Conservation (phyloP, 2,888 invertebrate genomes). For the Trilocha varians region DNA sequence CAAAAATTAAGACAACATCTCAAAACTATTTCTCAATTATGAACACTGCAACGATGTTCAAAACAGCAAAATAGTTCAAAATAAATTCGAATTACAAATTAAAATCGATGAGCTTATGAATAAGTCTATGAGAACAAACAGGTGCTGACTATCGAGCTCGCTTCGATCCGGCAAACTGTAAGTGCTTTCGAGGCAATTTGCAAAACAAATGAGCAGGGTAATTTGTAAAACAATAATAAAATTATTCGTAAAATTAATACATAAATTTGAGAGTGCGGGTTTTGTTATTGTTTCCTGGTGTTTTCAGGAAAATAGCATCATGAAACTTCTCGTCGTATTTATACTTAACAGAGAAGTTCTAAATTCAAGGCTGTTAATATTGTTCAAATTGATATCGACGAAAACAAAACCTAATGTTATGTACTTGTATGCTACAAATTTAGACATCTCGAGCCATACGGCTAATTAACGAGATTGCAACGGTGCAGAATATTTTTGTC, state of each 20-base stretch:
- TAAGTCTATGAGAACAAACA: constrained; percentile 16
- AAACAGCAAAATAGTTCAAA: not conserved
- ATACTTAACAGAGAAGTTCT: too few relatives aligned
- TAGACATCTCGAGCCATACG: too few relatives aligned
- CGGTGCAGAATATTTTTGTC: too few relatives aligned
- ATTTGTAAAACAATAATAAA: not conserved
- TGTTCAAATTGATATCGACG: too few relatives aligned
- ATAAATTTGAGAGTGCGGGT: not conserved
- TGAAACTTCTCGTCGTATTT: too few relatives aligned
- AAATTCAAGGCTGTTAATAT: too few relatives aligned
- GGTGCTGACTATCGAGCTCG: constrained; percentile 24
- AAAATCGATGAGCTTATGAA: constrained; percentile 3
- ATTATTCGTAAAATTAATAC: constrained; percentile 3
- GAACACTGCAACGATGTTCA: too few relatives aligned
- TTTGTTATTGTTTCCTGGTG: not conserved
- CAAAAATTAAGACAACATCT: too few relatives aligned
- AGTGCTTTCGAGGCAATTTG: constrained; percentile 54
- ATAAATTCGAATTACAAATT: not conserved
- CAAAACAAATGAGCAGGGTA: constrained; percentile 40
- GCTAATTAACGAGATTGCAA: too few relatives aligned
- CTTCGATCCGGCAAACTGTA: constrained; percentile 46
- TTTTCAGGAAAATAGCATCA: not conserved
- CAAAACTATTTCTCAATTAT: too few relatives aligned
- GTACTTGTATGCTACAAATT: too few relatives aligned
- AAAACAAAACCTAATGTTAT: too few relatives aligned